Evolutionary conservation across 1,140 invertebrate genomes (phyloP).

Genomic region (Andricus grossulariae): DNA sequence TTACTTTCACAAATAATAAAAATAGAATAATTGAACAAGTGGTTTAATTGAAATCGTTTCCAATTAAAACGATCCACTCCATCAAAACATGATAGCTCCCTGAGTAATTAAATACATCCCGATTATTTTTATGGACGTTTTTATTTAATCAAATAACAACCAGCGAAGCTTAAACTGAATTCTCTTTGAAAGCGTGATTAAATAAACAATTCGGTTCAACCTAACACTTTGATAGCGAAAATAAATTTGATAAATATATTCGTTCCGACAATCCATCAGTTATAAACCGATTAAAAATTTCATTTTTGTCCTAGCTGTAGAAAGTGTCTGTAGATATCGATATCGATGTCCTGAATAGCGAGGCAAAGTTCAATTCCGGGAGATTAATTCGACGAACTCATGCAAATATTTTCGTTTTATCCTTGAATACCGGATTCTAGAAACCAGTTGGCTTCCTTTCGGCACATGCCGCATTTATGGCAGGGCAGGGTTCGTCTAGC

Average conservation of each 20-base stretch:
- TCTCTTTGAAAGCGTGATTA: background rate
- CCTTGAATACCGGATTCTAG: slow-evolving; percentile 8
- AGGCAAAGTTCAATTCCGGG: slow-evolving; percentile 21
- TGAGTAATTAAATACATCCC: no score
- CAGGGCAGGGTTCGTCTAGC: background rate
- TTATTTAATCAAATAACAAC: background rate
- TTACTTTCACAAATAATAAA: no score
- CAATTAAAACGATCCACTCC: no score
- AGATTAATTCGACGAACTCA: slow-evolving; percentile 18
- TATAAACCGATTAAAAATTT: slow-evolving; percentile 25
- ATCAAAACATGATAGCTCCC: no score
- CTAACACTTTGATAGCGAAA: background rate
- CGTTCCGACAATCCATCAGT: background rate
- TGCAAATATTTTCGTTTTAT: slow-evolving; percentile 28
- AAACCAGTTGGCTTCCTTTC: background rate
- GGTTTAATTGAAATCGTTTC: no score
- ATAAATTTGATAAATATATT: slow-evolving; percentile 1
- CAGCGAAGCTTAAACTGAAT: background rate
- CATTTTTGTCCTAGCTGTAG: slow-evolving; percentile 17
- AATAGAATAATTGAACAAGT: no score
- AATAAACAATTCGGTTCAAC: slow-evolving; percentile 13
- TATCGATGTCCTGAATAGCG: background rate
- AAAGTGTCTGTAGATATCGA: background rate
- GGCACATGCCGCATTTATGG: background rate
- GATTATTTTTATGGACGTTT: background rate